Conservation (phyloP, 1,140 invertebrate species). For the Drosophila novamexicana region DNA sequence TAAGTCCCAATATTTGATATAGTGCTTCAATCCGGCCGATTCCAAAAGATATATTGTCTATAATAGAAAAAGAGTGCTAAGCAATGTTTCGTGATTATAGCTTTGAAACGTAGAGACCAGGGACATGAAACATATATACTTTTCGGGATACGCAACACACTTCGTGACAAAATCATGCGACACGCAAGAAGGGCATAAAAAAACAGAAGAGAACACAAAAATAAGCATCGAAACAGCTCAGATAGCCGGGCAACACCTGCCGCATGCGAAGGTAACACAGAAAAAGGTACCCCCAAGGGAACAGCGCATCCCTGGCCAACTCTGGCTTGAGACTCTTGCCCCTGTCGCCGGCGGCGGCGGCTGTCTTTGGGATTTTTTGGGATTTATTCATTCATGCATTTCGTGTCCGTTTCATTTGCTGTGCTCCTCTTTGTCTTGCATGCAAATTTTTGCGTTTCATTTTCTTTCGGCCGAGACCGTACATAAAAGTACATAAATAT, state of each 20-base stretch:
- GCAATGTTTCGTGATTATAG: too few species aligned
- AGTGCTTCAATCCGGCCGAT: too few species aligned
- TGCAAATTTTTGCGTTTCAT: conserved; percentile 60
- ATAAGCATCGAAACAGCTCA: conserved; percentile 13
- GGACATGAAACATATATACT: too few species aligned
- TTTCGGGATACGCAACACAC: too few species aligned
- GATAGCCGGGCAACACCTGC: conserved; percentile 41
- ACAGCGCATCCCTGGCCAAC: conserved; percentile 1
- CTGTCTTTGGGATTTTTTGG: conserved; percentile 24
- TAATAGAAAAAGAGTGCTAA: too few species aligned
- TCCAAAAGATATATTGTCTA: too few species aligned
- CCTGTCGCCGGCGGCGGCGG: conserved; percentile 10
- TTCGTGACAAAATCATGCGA: background rate
- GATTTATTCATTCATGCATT: conserved; percentile 65
- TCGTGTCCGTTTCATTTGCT: conserved; percentile 47
- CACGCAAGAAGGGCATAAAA: conserved; percentile 4
- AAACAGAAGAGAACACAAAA: background rate
- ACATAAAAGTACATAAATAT: conserved; percentile 22
- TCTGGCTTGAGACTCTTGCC: conserved; percentile 10
- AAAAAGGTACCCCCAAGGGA: background rate
- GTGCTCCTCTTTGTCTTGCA: conserved; percentile 53
- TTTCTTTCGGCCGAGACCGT: conserved; percentile 32
- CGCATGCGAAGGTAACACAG: conserved; percentile 14
- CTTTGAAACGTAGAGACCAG: too few species aligned
- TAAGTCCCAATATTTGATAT: too few species aligned